Conservation (phyloP, 2,113 vertebrate genomes). For the Neogale vison region DNA sequence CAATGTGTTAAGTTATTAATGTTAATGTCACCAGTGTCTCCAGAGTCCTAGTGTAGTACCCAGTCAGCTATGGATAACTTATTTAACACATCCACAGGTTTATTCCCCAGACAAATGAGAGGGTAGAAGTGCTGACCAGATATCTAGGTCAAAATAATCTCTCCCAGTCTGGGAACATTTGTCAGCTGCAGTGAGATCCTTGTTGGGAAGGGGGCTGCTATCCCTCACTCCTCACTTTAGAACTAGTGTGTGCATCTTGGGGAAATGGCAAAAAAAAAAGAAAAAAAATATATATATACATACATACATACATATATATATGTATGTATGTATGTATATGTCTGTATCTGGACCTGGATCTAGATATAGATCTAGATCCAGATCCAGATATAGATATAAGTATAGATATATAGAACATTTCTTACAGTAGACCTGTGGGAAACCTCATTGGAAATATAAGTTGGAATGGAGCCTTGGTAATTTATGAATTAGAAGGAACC, state of each 20-base stretch:
- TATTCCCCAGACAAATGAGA: neutral
- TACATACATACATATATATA: no score
- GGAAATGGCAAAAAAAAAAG: neutral
- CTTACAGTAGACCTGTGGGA: neutral
- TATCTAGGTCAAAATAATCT: neutral
- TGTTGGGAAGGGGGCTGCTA: neutral
- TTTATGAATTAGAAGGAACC: conserved; percentile 17
- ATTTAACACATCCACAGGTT: neutral
- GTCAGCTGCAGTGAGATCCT: neutral
- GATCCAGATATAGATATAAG: no score
- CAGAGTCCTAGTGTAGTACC: neutral
- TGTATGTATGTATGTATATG: no score
- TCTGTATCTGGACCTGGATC: no score
- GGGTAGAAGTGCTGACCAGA: neutral
- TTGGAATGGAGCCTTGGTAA: neutral
- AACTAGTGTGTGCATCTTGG: neutral
- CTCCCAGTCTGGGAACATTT: neutral
- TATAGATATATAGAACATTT: neutral
- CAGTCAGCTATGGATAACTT: neutral
- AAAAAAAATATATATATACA: no score
- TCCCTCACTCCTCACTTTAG: neutral
- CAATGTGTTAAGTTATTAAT: neutral
- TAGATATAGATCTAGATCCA: no score
- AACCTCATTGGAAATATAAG: neutral
- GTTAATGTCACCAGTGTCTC: neutral